Evolutionary conservation across 2,797 vertebrate species (phyloP).

Genomic region (Enteromius thamalakanensis): DNA sequence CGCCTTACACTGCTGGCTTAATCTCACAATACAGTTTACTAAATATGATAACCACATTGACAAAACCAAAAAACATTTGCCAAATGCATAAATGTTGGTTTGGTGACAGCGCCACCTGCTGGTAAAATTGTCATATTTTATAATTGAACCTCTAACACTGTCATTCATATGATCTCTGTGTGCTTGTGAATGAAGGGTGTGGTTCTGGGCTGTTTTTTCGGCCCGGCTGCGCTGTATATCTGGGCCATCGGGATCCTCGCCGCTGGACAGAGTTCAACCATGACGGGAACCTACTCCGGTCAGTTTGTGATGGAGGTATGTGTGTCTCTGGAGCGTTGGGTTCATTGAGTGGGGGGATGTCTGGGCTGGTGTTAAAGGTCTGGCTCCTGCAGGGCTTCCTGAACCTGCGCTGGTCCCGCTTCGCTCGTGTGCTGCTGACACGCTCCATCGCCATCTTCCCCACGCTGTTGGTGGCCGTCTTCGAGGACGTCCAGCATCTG

Average conservation of each 20-base stretch:
- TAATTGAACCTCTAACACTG: too few species aligned
- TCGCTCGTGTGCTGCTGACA: constrained; percentile 90
- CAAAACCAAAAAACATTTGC: too few species aligned
- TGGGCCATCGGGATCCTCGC: constrained; percentile 97
- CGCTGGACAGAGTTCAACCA: constrained; percentile 97
- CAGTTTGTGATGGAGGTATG: constrained; percentile 98
- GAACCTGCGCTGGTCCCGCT: constrained; percentile 91
- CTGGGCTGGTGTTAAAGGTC: neutral
- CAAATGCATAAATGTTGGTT: neutral
- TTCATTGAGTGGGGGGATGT: neutral
- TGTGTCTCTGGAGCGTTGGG: neutral
- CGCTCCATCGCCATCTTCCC: constrained; percentile 92
- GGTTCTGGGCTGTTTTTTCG: constrained; percentile 92
- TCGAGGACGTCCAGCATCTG: constrained; percentile 89
- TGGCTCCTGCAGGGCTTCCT: constrained; percentile 85
- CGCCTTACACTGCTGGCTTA: too few species aligned
- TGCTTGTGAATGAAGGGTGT: constrained; percentile 74
- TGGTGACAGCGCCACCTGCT: neutral
- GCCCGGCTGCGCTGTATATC: constrained; percentile 91
- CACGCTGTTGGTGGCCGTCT: constrained; percentile 90
- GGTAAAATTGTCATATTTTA: neutral
- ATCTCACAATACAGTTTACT: neutral
- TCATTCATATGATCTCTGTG: neutral
- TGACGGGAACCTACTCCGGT: constrained; percentile 97
- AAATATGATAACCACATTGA: neutral